phyloP scores from a whole-genome alignment of 2,113 vertebrate species.

The Pachypanchax playfairii region DNA sequence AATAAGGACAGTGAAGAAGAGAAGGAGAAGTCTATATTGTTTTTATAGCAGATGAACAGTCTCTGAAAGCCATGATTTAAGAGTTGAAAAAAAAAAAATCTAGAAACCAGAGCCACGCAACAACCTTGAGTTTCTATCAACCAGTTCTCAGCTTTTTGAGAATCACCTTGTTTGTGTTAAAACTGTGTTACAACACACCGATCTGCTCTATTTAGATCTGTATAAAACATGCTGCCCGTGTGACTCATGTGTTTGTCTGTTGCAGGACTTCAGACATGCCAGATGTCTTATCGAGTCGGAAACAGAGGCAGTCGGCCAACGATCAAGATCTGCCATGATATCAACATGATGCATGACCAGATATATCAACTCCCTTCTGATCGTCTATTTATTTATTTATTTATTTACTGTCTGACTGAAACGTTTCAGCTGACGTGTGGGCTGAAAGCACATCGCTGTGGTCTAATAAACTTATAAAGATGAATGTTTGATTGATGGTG shows the following conservation, averaged over 20 bases:
- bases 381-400: neutral
- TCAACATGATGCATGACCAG: neutral
- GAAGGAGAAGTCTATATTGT: too few relatives aligned
- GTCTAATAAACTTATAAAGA: conserved; percentile 46
- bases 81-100: neutral
- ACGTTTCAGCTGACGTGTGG: neutral
- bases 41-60: too few relatives aligned
- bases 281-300: conserved; percentile 73
- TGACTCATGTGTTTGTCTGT: conserved; percentile 41
- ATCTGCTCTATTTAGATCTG: neutral
- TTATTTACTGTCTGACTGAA: too few relatives aligned
- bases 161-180: neutral
- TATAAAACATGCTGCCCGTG: neutral
- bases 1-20: too few relatives aligned
- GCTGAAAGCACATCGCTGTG: neutral
- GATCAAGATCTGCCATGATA: conserved; percentile 73
- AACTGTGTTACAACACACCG: too few relatives aligned
- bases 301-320: conserved; percentile 63
- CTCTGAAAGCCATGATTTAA: neutral
- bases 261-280: conserved; percentile 78
- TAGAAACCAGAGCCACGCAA: neutral
- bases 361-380: neutral
- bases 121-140: too few relatives aligned
- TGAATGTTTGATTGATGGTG: neutral
- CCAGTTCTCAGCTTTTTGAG: neutral